Evolutionary conservation across 2,797 vertebrate species (phyloP), one percentile per base, ranked within the genome.

Genomic region (Lepus oiostolus): DNA sequence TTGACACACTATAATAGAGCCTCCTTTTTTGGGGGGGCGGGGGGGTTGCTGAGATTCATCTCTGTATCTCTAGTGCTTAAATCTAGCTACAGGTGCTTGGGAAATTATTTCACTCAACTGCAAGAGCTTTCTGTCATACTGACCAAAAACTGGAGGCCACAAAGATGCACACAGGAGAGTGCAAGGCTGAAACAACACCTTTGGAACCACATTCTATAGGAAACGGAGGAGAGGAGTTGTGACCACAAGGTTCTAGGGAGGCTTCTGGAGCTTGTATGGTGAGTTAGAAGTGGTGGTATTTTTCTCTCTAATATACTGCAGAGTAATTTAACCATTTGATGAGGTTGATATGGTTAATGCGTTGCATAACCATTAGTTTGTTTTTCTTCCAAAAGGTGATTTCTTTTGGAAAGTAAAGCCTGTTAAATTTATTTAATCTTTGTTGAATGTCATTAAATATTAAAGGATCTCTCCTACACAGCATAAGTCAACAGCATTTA

Each of bases 391-490:
- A 71, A 93, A 4, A 75, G 60, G 19, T 82, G 42, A 9, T 50
- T 83, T 83, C 65, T 88, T 94, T 88, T 62, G 24, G 79, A 92
- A 82, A 88, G 35, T 22, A 94, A 92, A 83, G 26, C 76, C 93
- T 89, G 60, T 4, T 19, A 50, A 28, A 93, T 92, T 85, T 52
- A 79, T 67, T 88, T 74, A 52, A 63, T 82, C 65, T 88, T 88
- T 83, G 52, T 86, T 88, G 93, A 84, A 91, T 88, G 58, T 32
- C 52, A 74, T 60, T 90, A 83, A 91, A 60, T 79, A 83, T 65
- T 90, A 60, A 94, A 92, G 35, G 60, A 14, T 60, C 24, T 62
- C 60, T 94, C n/a, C 5, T 30, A 22, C 22, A 83, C 79, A 75
- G 71, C 60, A 35, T 68, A 79, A 86, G 47, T 80, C 88, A 93